phyloP scores from a whole-genome alignment of 1,140 invertebrate species.

The Ceratina calcarata region DNA sequence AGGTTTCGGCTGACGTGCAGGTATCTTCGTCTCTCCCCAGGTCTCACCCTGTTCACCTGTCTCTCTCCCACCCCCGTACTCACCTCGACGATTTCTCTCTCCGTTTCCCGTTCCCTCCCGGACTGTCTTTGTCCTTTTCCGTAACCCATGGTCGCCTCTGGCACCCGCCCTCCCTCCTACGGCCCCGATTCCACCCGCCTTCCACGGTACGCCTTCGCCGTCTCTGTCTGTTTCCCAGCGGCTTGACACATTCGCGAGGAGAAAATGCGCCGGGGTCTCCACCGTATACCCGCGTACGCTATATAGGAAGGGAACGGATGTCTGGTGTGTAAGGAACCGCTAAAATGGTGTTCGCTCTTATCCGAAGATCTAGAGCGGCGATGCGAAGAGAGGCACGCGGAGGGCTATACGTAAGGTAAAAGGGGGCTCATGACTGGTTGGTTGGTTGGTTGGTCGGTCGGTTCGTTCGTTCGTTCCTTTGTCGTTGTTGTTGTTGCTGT shows the following conservation, averaged over 20 bases:
- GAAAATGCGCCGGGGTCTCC: conserved; percentile 58
- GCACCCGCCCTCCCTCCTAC: conserved; percentile 13
- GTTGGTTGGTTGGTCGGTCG: too few species aligned
- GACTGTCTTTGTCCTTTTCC: conserved; percentile 4
- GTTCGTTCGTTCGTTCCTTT: conserved; percentile 52
- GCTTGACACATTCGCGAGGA: conserved; percentile 62
- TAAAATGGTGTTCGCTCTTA: conserved; percentile 81
- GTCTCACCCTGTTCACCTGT: background rate
- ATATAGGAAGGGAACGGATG: conserved; percentile 73
- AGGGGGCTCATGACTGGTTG: conserved; percentile 65
- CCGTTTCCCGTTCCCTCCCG: background rate
- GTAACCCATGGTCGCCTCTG: conserved; percentile 7
- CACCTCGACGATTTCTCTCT: too few species aligned
- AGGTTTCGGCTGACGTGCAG: conserved; percentile 50
- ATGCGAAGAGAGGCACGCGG: conserved; percentile 80
- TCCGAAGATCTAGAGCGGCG: conserved; percentile 81
- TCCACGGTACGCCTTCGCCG: conserved; percentile 3
- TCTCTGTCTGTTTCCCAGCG: conserved; percentile 42
- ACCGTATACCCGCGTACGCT: conserved; percentile 8
- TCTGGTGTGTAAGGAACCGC: conserved; percentile 82
- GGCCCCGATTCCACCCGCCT: background rate
- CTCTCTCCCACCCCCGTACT: conserved; percentile 1
- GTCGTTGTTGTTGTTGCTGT: conserved; percentile 51
- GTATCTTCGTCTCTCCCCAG: conserved; percentile 18
- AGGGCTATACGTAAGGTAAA: conserved; percentile 68